Conservation (phyloP, 2,113 vertebrate genomes). For the Lagopus muta region DNA sequence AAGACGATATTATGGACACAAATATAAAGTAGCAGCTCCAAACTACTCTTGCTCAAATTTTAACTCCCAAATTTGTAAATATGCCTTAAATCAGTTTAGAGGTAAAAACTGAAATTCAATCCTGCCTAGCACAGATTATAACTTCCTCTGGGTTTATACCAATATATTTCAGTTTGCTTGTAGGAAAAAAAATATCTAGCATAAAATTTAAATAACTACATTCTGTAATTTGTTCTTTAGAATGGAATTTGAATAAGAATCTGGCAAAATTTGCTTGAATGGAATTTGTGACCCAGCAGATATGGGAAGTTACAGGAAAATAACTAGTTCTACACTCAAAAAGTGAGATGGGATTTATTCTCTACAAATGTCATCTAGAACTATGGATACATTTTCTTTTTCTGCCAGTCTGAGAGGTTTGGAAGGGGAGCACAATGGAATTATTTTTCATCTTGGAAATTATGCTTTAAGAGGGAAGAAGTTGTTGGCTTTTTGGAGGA, state of each 20-base stretch:
- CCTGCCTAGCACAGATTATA: background rate
- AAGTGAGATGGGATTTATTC: background rate
- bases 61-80: background rate
- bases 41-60: background rate
- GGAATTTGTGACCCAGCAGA: background rate
- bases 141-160: background rate
- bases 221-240: background rate
- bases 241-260: background rate
- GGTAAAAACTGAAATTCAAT: background rate
- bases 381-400: fast-evolving
- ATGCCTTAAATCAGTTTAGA: background rate
- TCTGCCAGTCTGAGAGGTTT: fast-evolving
- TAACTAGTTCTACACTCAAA: background rate
- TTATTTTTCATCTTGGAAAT: background rate
- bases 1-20: background rate
- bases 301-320: background rate
- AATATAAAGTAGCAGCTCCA: background rate
- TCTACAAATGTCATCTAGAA: background rate
- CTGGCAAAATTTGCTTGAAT: background rate
- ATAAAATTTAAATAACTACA: background rate
- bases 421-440: background rate
- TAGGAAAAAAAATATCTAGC: background rate
- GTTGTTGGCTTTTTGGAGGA: background rate
- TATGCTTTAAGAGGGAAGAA: background rate
- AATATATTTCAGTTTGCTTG: background rate